These are phyloP conservation scores for Parasteatoda tepidariorum DNA, from an alignment of 1,140 invertebrate genomes.

Conservation along the genomic window DNA sequence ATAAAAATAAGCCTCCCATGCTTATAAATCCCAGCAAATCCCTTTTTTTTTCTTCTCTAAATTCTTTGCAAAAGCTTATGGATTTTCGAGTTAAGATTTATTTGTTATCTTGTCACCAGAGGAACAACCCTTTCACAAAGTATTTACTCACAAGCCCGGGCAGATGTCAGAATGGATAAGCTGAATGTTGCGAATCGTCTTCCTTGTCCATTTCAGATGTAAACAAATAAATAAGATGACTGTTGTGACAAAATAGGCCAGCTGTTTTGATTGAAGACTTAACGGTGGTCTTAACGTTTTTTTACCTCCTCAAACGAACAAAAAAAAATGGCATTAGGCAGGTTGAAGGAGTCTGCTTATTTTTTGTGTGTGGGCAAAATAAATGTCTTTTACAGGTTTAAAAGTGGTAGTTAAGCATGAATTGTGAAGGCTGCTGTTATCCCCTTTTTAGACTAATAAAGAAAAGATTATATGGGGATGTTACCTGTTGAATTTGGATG, in stretches of 20 bases:
- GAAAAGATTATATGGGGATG: too few relatives aligned
- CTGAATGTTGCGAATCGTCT: neutral
- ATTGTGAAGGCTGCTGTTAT: too few relatives aligned
- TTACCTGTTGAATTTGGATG: too few relatives aligned
- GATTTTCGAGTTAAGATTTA: neutral
- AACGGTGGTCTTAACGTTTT: neutral
- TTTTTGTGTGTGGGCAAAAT: too few relatives aligned
- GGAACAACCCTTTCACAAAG: neutral
- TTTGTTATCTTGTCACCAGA: neutral
- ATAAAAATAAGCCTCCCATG: too few relatives aligned
- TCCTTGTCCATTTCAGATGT: neutral
- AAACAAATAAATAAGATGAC: neutral
- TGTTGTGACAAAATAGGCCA: neutral
- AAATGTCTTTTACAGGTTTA: too few relatives aligned
- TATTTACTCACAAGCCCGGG: neutral
- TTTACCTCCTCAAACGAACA: too few relatives aligned
- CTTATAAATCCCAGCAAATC: too few relatives aligned
- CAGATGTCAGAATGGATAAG: neutral
- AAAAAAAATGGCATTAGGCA: neutral
- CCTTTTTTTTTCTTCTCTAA: too few relatives aligned
- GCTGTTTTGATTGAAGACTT: neutral
- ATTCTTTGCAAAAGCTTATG: neutral
- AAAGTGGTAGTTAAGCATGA: too few relatives aligned
- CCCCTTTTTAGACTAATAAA: too few relatives aligned
- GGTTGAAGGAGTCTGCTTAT: neutral